Evolutionary conservation across 2,113 vertebrate genomes (phyloP), one percentile per base, ranked within the genome.

Genomic region (Porphyrio hochstetteri): DNA sequence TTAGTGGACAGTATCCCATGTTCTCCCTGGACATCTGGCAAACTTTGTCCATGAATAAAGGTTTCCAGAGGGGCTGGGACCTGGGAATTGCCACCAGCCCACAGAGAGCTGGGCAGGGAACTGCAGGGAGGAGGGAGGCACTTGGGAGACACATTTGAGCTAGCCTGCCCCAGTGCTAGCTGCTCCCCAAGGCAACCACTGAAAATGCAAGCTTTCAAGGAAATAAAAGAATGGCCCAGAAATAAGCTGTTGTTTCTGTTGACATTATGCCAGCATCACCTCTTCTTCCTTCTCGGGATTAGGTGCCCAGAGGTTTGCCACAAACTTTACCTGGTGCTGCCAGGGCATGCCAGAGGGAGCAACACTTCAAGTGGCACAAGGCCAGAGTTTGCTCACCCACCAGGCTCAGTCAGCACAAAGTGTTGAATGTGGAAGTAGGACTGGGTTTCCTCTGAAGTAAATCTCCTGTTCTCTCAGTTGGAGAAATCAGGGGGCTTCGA

Each of bases 31-130:
- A 77, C 40, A 86, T 52, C 40, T 3, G 5, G 61, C 9, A 8
- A 33, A 57, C 24, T 35, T 78, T 0, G 0, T 29, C 63, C 35
- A 23, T 12, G 13, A 61, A 20, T 35, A 19, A 76, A 76, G 29
- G 33, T 68, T 71, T 76, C 7, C 42, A 1, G 1, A 46, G 42
- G 8, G 21, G 12, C 48, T 38, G 44, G 29, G 63, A 48, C 27
- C 35, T 53, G 31, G 35, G 48, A 55, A 52, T 72, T 63, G 9
- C 48, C 60, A 55, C n/a, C 4, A 4, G 60, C 53, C 13, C 56
- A 28, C 25, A 72, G 50, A 1, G 63, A 72, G 48, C 40, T 65
- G 63, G 82, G 50, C 40, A 86, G 38, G 59, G 64, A 36, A 12
- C 36, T 68, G 57, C n/a, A 59, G 23, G 33, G 38, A 90, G 15